Evolutionary conservation across 2,888 invertebrate genomes (phyloP), one percentile per base, ranked within the genome.

Genomic region (Nomada hirtipes): DNA sequence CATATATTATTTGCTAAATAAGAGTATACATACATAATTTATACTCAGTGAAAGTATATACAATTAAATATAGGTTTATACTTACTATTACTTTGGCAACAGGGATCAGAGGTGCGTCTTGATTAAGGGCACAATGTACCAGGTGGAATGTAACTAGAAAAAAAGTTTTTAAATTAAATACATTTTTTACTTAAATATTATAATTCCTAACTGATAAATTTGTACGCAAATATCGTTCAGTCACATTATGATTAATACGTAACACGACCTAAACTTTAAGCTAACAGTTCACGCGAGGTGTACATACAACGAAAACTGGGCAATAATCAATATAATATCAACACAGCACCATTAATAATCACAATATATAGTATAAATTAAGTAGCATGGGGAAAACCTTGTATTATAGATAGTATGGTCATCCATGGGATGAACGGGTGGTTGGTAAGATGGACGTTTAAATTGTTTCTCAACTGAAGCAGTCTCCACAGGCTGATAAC

Each of bases 401-500:
- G 91, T 81, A 67, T 91, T 91, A 75, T 93, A 93, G 3, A 93
- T 93, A 18, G 93, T 93, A 67, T 85, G 83, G n/a, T 78, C 86
- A 4, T 93, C 93, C 78, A 93, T 87, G 23, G 89, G 88, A 7
- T 74, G 86, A 15, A 80, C 85, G 4, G 93, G 92, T 4, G 85
- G 79, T 57, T 86, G 60, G 81, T 93, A 93, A 60, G 85, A 67
- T 2, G 60, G 47, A 50, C 83, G 84, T 15, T 77, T 76, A 91
- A 92, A 92, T 4, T 91, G 89, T 64, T 90, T 92, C 29, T 80
- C 76, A 60, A 83, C 76, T 44, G 52, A 84, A 77, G 79, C 70
- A 57, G 88, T 69, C 68, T 88, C 89, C 10, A 86, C 80, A 52
- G 86, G 87, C n/a, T 84, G 94, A 86, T 94, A 95, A 60, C 95